phyloP scores from a whole-genome alignment of 2,797 vertebrate species.

The Muraenolepis orangiensis region DNA sequence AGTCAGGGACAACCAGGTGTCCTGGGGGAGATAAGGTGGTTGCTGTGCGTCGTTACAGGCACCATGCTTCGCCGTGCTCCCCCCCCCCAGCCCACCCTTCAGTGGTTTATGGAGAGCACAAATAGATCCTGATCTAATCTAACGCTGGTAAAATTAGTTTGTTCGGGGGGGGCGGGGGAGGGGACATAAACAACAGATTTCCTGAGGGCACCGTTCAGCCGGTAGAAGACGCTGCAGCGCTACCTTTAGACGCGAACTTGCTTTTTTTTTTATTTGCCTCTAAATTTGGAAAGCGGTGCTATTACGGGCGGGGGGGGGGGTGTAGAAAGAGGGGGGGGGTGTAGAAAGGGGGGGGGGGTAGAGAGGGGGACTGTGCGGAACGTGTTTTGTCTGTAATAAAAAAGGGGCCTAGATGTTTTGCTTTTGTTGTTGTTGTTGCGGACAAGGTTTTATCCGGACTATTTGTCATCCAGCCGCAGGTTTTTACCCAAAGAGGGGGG shows the following conservation, averaged over 20 bases:
- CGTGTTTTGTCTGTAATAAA: not conserved
- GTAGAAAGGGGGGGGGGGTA: not conserved
- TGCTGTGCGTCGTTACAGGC: not conserved
- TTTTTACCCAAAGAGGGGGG: too few species aligned
- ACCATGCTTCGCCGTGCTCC: not conserved
- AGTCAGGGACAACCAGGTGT: not conserved
- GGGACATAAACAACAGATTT: constrained; percentile 36
- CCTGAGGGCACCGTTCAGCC: constrained; percentile 43
- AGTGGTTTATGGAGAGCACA: constrained; percentile 32
- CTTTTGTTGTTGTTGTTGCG: too few species aligned
- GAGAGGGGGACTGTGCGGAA: not conserved
- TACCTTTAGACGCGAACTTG: not conserved
- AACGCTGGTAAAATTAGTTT: constrained; percentile 55
- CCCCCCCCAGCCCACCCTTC: not conserved
- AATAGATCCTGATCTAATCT: constrained; percentile 64
- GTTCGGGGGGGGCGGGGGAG: constrained; percentile 31
- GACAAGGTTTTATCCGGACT: too few species aligned
- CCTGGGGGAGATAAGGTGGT: constrained; percentile 10
- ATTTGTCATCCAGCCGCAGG: too few species aligned
- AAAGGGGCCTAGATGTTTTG: too few species aligned
- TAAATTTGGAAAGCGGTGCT: not conserved
- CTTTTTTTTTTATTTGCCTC: not conserved
- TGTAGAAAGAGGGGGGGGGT: too few species aligned
- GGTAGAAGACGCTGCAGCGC: too few species aligned
- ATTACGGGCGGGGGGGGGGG: not conserved